Evolutionary conservation across 2,113 vertebrate species (phyloP).

Genomic region (Corythaixoides concolor): DNA sequence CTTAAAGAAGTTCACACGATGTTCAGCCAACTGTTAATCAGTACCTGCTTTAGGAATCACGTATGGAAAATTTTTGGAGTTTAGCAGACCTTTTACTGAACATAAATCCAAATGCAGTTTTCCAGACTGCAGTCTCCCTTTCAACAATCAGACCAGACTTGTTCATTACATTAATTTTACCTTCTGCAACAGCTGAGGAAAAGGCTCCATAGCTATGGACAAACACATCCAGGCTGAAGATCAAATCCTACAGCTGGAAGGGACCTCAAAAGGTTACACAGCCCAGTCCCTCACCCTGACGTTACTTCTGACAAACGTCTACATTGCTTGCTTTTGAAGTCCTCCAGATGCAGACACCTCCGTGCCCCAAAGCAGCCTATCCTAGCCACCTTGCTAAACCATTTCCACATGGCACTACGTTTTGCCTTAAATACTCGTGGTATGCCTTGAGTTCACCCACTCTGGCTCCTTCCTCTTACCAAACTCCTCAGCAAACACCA

Average conservation of each 20-base stretch:
- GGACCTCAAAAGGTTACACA: background rate
- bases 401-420: fast-evolving
- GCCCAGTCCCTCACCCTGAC: background rate
- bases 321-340: background rate
- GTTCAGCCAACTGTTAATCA: background rate
- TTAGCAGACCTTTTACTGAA: background rate
- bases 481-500: background rate
- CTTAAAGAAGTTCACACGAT: background rate
- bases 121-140: background rate
- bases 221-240: background rate
- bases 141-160: background rate
- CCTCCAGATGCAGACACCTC: background rate
- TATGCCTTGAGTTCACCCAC: background rate
- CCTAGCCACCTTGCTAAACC: background rate
- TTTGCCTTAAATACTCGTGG: fast-evolving
- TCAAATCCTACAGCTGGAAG: background rate
- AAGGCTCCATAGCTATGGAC: background rate
- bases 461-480: background rate
- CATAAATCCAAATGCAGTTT: background rate
- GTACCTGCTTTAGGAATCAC: background rate
- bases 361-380: background rate
- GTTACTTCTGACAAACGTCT: background rate
- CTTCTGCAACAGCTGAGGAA: background rate
- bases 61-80: background rate
- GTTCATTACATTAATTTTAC: background rate